Base-by-base conservation (phyloP, 64 coral and sea anemone genomes). In the Actinia tenebrosa region DNA sequence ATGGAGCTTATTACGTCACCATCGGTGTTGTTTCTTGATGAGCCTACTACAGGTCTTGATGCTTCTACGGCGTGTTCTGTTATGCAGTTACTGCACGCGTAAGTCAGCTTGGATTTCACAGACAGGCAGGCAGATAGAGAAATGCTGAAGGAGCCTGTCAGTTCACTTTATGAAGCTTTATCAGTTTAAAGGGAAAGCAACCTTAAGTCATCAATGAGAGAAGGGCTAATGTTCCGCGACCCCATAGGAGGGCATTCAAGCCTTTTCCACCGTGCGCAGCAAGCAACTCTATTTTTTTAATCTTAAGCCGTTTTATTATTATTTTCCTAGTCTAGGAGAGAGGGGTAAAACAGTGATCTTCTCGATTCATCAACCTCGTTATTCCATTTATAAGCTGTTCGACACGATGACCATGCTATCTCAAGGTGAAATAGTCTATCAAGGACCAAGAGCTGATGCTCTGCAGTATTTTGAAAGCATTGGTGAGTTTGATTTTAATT, bases 351-450 rank as follows among this genome's bases (percentile, higher is more conserved):
- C 92, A 10, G 88, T 98, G 8, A 92, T 98, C 26, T 94, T 94
- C 87, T 98, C 95, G 11, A 98, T 98, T 16, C 95, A 98, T 46
- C 95, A 98, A 75, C 95, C 95, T 50, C 92, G 95, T 30, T 98
- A 98, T 82, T 98, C 95, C 26, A 98, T 98, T 53, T 98, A 88
- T 47, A 98, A 98, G 45, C 84, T 89, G 43, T 98, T 98, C 89
- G 86, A 98, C 7, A 87, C 78, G 20, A 56, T 98, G 18, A 66
- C 88, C 26, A 84, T 98, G 46, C 54, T 98, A 59, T 94, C 92
- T 19, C 66, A 78, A 44, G 95, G 95, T 52, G 87, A 98, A 55
- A 90, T 92, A 54, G 89, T 98, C 60, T 98, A 98, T 87, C 92
- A 98, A 54, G 95, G 95, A 53, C 84, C 84, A 16, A 68, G 83